Percentiles rank a stretch among this genome's conserved stretches.
These are phyloP conservation scores for Aleiodes alternator DNA, from an alignment of 2,888 invertebrate genomes.

Conservation along the genomic window DNA sequence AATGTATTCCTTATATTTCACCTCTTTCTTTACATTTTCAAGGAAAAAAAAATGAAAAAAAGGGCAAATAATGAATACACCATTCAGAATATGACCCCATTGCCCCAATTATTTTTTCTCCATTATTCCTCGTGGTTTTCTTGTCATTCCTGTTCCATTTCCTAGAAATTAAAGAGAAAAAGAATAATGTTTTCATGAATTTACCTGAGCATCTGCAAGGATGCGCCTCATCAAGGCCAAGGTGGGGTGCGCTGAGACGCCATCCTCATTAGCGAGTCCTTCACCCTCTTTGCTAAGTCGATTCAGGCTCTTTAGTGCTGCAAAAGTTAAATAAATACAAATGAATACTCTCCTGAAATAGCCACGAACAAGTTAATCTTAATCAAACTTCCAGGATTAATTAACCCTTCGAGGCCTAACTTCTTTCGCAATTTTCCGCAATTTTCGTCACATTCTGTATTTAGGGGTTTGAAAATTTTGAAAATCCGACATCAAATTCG, in stretches of 20 bases:
- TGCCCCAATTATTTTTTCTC: conserved; percentile 21
- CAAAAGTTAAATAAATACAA: conserved; percentile 58
- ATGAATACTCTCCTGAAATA: conserved; percentile 1
- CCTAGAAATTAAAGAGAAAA: conserved; percentile 32
- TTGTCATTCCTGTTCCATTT: not conserved
- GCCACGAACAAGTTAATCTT: not conserved
- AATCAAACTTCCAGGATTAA: not conserved
- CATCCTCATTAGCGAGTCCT: conserved; percentile 71
- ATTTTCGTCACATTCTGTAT: no score
- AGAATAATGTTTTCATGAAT: conserved; percentile 49
- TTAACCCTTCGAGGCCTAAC: no score
- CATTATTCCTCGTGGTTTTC: not conserved
- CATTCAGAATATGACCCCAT: conserved; percentile 16
- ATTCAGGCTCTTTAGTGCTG: conserved; percentile 71
- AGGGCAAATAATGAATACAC: not conserved
- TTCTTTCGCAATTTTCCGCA: no score
- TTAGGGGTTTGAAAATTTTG: no score
- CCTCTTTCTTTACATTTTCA: no score
- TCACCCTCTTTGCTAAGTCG: conserved; percentile 71
- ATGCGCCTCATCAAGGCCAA: conserved; percentile 92
- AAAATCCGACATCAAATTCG: no score
- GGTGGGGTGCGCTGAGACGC: conserved; percentile 79
- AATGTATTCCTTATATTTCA: no score
- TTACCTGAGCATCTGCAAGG: conserved; percentile 90
- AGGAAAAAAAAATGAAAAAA: no score